phyloP scores from a whole-genome alignment of 2,888 invertebrate genomes.

The Odontothrips loti region DNA sequence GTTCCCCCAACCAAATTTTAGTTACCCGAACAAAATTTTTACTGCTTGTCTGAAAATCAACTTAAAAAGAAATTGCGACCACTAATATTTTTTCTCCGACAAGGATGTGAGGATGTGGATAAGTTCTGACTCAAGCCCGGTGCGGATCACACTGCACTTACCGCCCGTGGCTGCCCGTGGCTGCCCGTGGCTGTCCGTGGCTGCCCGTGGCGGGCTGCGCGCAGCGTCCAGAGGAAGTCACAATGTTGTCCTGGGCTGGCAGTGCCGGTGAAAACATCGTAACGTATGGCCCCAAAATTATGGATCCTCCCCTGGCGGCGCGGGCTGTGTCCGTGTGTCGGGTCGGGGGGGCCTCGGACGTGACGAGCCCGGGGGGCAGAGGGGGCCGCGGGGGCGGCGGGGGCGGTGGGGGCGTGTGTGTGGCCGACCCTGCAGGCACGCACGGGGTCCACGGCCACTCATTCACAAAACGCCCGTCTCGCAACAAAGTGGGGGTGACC shows the following conservation, averaged over 20 bases:
- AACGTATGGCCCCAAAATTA: neutral
- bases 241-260: slow-evolving; percentile 16
- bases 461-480: too few species aligned
- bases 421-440: neutral
- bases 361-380: neutral
- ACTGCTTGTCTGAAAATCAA: too few species aligned
- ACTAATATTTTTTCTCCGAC: neutral
- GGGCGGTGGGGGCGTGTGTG: neutral
- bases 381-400: slow-evolving; percentile 12
- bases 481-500: too few species aligned
- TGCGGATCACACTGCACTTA: too few species aligned
- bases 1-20: too few species aligned
- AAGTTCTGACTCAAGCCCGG: too few species aligned
- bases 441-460: too few species aligned
- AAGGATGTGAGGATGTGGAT: neutral
- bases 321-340: neutral
- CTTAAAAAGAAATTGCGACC: too few species aligned
- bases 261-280: neutral
- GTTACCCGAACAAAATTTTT: too few species aligned
- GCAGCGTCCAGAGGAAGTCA: neutral
- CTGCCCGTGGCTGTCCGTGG: too few species aligned
- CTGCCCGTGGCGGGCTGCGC: too few species aligned
- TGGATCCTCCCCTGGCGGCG: neutral
- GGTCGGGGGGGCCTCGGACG: neutral
- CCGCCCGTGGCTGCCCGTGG: too few species aligned